These are phyloP conservation scores for Cheilinus undulatus DNA, from an alignment of 2,113 vertebrate genomes.

Conservation along the genomic window DNA sequence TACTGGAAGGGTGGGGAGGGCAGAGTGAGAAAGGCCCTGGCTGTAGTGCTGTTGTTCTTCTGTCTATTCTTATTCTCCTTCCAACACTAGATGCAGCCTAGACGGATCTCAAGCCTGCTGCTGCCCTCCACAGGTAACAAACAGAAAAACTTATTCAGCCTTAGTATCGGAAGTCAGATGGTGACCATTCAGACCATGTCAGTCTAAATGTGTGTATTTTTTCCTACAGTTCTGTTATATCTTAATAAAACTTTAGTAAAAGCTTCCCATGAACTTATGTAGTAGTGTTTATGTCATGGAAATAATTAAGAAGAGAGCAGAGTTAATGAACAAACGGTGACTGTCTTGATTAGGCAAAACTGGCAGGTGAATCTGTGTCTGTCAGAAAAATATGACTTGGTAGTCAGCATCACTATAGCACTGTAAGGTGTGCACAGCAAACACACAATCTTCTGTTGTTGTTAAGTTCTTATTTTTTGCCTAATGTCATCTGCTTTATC, in stretches of 20 bases:
- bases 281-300: background rate
- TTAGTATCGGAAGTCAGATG: background rate
- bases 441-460: too few species aligned
- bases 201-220: background rate
- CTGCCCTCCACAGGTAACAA: slow-evolving; percentile 67
- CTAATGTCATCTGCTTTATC: too few species aligned
- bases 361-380: too few species aligned
- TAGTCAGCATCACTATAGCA: too few species aligned
- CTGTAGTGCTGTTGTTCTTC: background rate
- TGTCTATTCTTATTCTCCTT: slow-evolving; percentile 49
- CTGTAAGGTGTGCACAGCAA: too few species aligned
- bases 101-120: slow-evolving; percentile 52
- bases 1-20: too few species aligned
- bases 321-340: too few species aligned
- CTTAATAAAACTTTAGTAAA: background rate
- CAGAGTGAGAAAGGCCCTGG: too few species aligned
- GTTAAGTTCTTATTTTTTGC: too few species aligned
- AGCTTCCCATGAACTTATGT: background rate
- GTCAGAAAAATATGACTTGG: too few species aligned
- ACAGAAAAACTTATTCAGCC: background rate
- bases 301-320: too few species aligned
- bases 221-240: background rate
- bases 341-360: too few species aligned
- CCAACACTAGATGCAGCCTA: slow-evolving; percentile 4
- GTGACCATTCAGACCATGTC: background rate